Evolutionary conservation across 2,888 invertebrate genomes (phyloP).

Genomic region (Nomada ferruginata): DNA sequence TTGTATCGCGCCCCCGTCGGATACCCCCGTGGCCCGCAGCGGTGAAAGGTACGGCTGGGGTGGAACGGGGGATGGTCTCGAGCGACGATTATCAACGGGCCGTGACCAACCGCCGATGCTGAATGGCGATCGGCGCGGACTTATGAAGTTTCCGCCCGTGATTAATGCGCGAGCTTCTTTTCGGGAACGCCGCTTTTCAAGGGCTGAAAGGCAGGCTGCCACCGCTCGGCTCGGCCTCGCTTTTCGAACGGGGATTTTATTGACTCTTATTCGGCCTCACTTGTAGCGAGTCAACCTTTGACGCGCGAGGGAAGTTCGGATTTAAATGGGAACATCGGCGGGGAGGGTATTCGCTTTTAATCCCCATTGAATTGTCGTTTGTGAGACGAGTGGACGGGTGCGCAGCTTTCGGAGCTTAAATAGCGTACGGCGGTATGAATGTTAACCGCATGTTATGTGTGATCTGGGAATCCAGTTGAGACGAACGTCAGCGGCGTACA

Average conservation of each 20-base stretch:
- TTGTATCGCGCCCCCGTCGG: conserved; percentile 25
- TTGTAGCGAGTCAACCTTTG: conserved; percentile 24
- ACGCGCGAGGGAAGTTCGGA: neutral
- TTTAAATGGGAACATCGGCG: neutral
- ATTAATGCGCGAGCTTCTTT: conserved; percentile 54
- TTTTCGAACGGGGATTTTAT: conserved; percentile 26
- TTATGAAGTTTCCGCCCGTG: conserved; percentile 41
- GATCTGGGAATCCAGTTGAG: no score
- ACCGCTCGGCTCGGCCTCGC: neutral
- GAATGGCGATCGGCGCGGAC: conserved; percentile 23
- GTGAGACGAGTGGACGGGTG: neutral
- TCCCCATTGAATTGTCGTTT: neutral
- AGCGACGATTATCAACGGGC: conserved; percentile 35
- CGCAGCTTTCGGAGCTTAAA: no score
- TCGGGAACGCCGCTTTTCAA: conserved; percentile 6
- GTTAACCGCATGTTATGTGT: no score
- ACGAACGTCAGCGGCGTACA: no score
- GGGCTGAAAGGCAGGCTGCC: conserved; percentile 14
- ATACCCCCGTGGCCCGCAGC: conserved; percentile 9
- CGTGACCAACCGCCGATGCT: conserved; percentile 2
- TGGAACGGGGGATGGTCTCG: conserved; percentile 9
- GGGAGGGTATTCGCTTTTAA: neutral
- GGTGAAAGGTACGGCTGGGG: conserved; percentile 10
- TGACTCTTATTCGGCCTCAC: conserved; percentile 10
- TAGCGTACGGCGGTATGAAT: no score